A percentile compares a stretch with the other conserved stretches of the same genome.
phyloP scores from a whole-genome alignment of 2,888 invertebrate species.

The Osmoderma eremita region DNA sequence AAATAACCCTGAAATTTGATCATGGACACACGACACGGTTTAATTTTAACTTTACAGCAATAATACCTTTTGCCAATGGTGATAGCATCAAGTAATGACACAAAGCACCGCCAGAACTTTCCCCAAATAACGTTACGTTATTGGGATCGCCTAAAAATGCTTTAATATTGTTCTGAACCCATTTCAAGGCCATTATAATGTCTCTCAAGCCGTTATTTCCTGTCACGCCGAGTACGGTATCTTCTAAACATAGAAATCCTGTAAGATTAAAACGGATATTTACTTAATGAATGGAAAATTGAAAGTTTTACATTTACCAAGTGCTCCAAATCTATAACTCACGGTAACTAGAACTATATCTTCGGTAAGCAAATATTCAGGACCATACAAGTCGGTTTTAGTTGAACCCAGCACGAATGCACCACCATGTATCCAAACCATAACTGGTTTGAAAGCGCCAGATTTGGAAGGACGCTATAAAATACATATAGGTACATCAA shows the following conservation, averaged over 20 bases:
- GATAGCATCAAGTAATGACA: constrained; percentile 65
- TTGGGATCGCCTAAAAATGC: constrained; percentile 66
- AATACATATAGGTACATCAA: too few species aligned
- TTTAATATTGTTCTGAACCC: constrained; percentile 65
- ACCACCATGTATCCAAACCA: constrained; percentile 55
- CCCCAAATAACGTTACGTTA: constrained; percentile 67
- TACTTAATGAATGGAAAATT: not conserved
- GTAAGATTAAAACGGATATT: constrained; percentile 40
- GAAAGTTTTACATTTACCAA: constrained; percentile 32
- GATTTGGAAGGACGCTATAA: constrained; percentile 40
- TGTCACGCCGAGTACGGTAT: constrained; percentile 63
- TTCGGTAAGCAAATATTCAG: constrained; percentile 59
- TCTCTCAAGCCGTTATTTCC: constrained; percentile 69
- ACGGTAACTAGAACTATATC: constrained; percentile 60
- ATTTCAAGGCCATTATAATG: constrained; percentile 65
- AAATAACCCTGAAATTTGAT: constrained; percentile 28
- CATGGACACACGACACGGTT: not conserved
- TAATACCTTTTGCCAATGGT: constrained; percentile 59
- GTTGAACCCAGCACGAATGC: constrained; percentile 59
- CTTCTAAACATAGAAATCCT: constrained; percentile 66
- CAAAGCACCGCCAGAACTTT: constrained; percentile 66
- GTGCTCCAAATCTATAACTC: constrained; percentile 55
- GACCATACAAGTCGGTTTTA: constrained; percentile 57
- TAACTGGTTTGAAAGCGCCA: constrained; percentile 36
- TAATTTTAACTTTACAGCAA: not conserved